Evolutionary conservation across 2,113 vertebrate species (phyloP).

Genomic region (Anas platyrhynchos): DNA sequence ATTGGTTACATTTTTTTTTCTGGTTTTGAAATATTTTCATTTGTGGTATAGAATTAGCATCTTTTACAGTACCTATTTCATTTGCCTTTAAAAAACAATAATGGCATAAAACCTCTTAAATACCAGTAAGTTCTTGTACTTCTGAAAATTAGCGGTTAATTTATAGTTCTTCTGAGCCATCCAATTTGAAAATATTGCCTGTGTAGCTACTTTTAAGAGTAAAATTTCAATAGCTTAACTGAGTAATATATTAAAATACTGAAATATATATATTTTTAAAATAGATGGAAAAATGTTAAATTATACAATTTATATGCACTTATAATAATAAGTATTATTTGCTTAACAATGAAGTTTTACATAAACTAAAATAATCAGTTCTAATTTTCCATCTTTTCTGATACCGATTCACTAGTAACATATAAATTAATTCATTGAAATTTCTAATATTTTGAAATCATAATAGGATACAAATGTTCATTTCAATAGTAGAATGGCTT

Average conservation of each 20-base stretch:
- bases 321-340: not conserved
- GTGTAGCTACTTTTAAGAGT: not conserved
- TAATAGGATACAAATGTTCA: not conserved
- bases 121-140: not conserved
- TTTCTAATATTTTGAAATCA: not conserved
- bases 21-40: not conserved
- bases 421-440: not conserved
- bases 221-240: not conserved
- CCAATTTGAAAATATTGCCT: not conserved
- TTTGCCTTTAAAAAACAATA: not conserved
- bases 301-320: not conserved
- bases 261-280: not conserved
- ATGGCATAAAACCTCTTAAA: not conserved
- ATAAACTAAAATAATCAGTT: not conserved
- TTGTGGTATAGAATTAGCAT: not conserved
- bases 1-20: not conserved
- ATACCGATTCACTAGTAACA: not conserved
- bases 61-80: not conserved
- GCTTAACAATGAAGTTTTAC: not conserved
- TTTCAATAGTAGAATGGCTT: not conserved
- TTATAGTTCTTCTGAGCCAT: not conserved
- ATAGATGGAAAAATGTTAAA: not conserved
- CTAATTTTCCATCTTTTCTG: not conserved
- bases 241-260: not conserved
- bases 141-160: not conserved